Evolutionary conservation across 2,888 invertebrate genomes (phyloP), one percentile per base, ranked within the genome.

Genomic region (Rhogogaster chlorosoma): DNA sequence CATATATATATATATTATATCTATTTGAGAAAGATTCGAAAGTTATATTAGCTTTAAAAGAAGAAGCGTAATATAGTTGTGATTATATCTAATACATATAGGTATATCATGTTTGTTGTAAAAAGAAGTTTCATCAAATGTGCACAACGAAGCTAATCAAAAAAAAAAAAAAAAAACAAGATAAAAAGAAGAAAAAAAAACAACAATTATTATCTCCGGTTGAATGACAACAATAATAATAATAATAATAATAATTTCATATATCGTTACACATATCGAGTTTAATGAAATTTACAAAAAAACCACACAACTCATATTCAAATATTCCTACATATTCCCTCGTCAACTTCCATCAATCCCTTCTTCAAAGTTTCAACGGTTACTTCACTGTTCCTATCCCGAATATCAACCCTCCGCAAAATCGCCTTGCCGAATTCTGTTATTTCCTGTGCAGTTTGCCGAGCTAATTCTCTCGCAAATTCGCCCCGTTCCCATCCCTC

Each of bases 401-500:
- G 91, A 71, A 90, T 91, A 1, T 91, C 91, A 9, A 94, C 93
- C 38, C 94, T 91, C 87, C 92, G 93, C 0, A 92, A 93, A 5
- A 94, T 88, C 67, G 94, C 91, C 89, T 94, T 94, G 18, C 94
- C 93, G n/a, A 94, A 91, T 90, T 94, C 94, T 89, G 93, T 94
- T 89, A 94, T 94, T 89, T 94, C 94, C 26, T 92, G 87, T 87
- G 94, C 94, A 10, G 94, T 91, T 89, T 94, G 94, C 0, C 94
- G 93, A 88, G 90, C 93, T 86, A 95, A 86, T 89, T 94, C 94
- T 1, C 94, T 92, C 0, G 94, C 93, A 5, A 94, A 88, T 10
- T 94, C 94, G 53, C 92, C 90, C 22, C 94, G 94, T 78, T 94
- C 94, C 88, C 94, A 94, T 1, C 94, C 94, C 88, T 94, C 94